A percentile compares a stretch with the other conserved stretches of the same genome.
These are phyloP conservation scores for Dascyllus trimaculatus DNA, from an alignment of 2,113 vertebrate species.

Conservation along the genomic window DNA sequence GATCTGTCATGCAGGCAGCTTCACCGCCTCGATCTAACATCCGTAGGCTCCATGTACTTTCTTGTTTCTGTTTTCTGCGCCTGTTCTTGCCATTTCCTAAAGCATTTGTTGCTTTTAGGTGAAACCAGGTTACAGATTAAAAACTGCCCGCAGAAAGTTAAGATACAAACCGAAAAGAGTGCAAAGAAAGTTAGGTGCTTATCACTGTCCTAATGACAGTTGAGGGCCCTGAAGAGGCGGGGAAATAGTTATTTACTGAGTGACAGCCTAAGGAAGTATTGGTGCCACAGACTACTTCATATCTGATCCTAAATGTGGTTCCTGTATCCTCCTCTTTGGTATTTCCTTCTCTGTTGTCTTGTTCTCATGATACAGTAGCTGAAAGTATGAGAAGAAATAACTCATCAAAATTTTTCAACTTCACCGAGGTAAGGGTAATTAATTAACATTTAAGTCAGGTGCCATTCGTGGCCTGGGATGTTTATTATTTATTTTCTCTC, in stretches of 20 bases:
- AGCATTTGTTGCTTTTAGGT: neutral
- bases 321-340: slow-evolving; percentile 56
- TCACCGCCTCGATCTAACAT: neutral
- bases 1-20: slow-evolving; percentile 27
- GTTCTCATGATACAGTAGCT: slow-evolving; percentile 39
- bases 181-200: neutral
- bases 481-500: neutral
- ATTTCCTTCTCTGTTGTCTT: slow-evolving; percentile 58
- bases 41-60: neutral
- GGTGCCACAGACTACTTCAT: slow-evolving; percentile 41
- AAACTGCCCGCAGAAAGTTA: neutral
- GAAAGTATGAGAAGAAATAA: slow-evolving; percentile 69
- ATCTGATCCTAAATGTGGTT: slow-evolving; percentile 67
- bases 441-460: neutral
- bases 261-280: slow-evolving; percentile 27
- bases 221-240: slow-evolving; percentile 35
- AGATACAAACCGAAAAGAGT: neutral
- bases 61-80: neutral
- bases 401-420: slow-evolving; percentile 67
- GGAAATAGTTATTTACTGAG: slow-evolving; percentile 18
- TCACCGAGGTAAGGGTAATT: slow-evolving; percentile 68
- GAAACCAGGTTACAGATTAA: neutral
- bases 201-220: neutral
- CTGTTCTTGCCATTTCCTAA: neutral
- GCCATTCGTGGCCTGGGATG: neutral